These are phyloP conservation scores for Scaptomyza caliginosa DNA, from an alignment of 2,888 invertebrate species.

Conservation along the genomic window DNA sequence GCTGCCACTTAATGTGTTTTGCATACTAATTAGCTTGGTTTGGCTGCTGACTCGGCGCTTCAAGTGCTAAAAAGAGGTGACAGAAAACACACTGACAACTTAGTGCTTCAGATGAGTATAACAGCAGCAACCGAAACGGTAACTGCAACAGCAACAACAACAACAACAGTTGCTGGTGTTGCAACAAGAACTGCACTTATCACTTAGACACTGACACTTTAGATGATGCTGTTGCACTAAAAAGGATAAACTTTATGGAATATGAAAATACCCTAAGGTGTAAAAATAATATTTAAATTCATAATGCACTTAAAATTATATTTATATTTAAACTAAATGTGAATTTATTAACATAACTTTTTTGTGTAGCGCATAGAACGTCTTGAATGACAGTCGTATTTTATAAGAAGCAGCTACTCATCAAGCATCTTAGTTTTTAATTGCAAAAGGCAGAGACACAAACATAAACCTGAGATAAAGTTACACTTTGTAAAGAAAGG, in stretches of 20 bases:
- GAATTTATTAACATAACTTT: too few species aligned
- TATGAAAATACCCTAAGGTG: constrained; percentile 31
- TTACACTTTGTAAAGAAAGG: constrained; percentile 31
- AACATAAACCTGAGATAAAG: constrained; percentile 19
- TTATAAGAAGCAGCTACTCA: constrained; percentile 13
- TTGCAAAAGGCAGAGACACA: constrained; percentile 52
- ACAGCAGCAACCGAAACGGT: constrained; percentile 23
- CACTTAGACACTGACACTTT: constrained; percentile 64
- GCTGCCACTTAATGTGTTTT: constrained; percentile 75
- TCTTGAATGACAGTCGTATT: neutral
- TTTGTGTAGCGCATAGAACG: constrained; percentile 22
- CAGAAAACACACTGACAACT: constrained; percentile 55
- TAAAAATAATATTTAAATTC: too few species aligned
- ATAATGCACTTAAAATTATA: too few species aligned
- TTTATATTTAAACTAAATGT: too few species aligned
- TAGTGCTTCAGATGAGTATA: constrained; percentile 50
- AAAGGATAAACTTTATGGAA: constrained; percentile 8
- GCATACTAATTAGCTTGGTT: constrained; percentile 77
- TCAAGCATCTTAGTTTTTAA: constrained; percentile 57
- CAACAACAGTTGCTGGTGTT: constrained; percentile 8
- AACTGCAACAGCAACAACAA: constrained; percentile 24
- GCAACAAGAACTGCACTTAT: constrained; percentile 37
- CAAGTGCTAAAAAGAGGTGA: constrained; percentile 73
- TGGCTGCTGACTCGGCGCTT: constrained; percentile 59
- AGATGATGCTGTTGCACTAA: constrained; percentile 34